Conservation (phyloP, 2,888 invertebrate species). For the Tetragonula carbonaria region DNA sequence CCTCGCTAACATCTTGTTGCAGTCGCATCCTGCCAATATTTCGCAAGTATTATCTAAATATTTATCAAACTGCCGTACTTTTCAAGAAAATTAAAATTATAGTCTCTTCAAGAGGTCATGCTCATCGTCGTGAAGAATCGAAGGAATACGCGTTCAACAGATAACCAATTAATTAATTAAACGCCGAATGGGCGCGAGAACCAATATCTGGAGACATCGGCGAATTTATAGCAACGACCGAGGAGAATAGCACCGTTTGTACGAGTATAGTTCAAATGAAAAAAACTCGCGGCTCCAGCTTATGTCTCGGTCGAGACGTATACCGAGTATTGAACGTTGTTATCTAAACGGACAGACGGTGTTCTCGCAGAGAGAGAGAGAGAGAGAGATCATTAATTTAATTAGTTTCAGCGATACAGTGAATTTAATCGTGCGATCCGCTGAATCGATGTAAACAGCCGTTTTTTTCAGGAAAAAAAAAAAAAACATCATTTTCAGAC, state of each 20-base stretch:
- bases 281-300: not conserved
- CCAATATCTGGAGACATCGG: not conserved
- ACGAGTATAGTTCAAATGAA: constrained; percentile 17
- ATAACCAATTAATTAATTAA: not conserved
- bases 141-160: not conserved
- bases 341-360: constrained; percentile 55
- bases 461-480: constrained; percentile 41
- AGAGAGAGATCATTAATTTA: constrained; percentile 65
- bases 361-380: constrained; percentile 35
- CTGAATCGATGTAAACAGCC: constrained; percentile 60
- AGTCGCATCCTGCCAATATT: not conserved
- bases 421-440: constrained; percentile 62
- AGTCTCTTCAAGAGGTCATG: not conserved
- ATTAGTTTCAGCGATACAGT: constrained; percentile 69
- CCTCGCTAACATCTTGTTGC: not conserved
- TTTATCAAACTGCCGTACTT: not conserved
- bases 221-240: constrained; percentile 1
- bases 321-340: constrained; percentile 27
- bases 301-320: not conserved
- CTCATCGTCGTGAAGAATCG: constrained; percentile 3
- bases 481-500: not conserved
- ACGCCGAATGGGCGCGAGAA: not conserved
- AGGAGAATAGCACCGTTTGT: constrained; percentile 21
- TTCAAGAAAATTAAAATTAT: not conserved
- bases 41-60: not conserved